Evolutionary conservation across 2,797 vertebrate species (phyloP).

Genomic region (Myripristis murdjan): DNA sequence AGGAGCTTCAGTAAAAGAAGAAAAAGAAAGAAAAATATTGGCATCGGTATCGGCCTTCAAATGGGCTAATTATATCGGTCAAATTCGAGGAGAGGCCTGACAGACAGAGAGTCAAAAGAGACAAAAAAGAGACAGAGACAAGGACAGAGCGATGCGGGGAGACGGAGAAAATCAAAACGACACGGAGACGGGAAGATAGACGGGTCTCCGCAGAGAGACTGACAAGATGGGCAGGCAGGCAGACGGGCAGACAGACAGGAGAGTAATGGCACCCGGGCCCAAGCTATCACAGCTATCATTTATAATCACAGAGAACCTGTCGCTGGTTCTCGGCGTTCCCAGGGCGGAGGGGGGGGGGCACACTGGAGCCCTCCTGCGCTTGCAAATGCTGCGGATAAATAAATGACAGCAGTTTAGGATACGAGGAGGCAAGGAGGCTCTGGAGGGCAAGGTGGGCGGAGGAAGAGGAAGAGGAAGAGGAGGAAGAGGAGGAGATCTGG

Average conservation of each 20-base stretch:
- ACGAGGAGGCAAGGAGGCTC: conserved; percentile 33
- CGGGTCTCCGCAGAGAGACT: conserved; percentile 36
- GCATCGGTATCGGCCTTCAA: neutral
- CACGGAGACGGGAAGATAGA: conserved; percentile 35
- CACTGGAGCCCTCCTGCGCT: conserved; percentile 20
- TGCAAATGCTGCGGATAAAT: conserved; percentile 40
- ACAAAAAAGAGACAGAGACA: neutral
- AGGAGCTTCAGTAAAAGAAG: too few relatives aligned
- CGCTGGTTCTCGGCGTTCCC: conserved; percentile 33
- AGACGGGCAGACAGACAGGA: conserved; percentile 10
- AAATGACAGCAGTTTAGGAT: conserved; percentile 50
- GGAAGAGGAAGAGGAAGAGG: conserved; percentile 1
- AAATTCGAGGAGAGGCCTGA: neutral
- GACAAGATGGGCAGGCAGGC: conserved; percentile 50
- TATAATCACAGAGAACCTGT: conserved; percentile 60
- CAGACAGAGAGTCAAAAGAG: neutral
- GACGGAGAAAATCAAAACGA: conserved; percentile 45
- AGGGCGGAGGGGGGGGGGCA: neutral
- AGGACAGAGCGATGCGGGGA: conserved; percentile 16
- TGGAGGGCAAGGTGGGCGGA: conserved; percentile 28
- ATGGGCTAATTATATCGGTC: neutral
- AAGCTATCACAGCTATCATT: conserved; percentile 50
- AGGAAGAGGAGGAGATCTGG: conserved; percentile 12
- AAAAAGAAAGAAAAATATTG: too few relatives aligned
- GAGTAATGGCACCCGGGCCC: conserved; percentile 47